Conservation (phyloP, 2,888 invertebrate genomes). For the Caenorhabditis sp. region DNA sequence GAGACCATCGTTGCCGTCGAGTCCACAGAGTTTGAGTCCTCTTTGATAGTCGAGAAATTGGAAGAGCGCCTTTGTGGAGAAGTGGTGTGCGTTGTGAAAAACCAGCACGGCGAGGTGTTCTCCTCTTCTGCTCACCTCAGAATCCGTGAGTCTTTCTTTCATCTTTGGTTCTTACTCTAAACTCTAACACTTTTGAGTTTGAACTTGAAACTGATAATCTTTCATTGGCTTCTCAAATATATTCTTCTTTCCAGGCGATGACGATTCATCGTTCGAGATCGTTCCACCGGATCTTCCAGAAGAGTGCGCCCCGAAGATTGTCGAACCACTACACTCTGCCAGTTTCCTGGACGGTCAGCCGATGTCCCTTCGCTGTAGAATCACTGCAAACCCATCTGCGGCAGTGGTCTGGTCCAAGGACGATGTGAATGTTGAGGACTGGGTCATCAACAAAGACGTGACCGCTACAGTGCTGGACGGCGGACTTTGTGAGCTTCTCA, state of each 20-base stretch:
- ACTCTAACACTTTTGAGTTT: conserved; percentile 4
- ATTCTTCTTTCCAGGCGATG: conserved; percentile 51
- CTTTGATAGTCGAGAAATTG: conserved; percentile 62
- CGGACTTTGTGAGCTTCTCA: conserved; percentile 68
- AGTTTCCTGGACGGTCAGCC: conserved; percentile 66
- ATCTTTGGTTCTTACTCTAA: conserved; percentile 4
- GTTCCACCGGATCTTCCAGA: conserved; percentile 69
- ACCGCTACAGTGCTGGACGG: conserved; percentile 61
- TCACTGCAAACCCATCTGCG: conserved; percentile 68
- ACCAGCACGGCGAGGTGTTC: conserved; percentile 67
- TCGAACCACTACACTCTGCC: conserved; percentile 68
- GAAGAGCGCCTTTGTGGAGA: conserved; percentile 61
- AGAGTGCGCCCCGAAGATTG: conserved; percentile 69
- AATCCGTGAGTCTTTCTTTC: conserved; percentile 58
- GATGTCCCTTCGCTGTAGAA: conserved; percentile 68
- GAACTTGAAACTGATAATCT: background rate
- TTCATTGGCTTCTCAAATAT: conserved; percentile 1
- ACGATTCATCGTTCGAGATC: conserved; percentile 64
- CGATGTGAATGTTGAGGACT: conserved; percentile 66
- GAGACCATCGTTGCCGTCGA: conserved; percentile 60
- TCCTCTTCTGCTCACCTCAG: conserved; percentile 61
- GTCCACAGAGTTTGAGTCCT: conserved; percentile 64
- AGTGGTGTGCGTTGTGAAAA: conserved; percentile 68
- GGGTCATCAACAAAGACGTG: conserved; percentile 69
- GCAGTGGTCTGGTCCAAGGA: conserved; percentile 72